Evolutionary conservation across 2,113 vertebrate genomes (phyloP).

Genomic region (Marcusenius ussheri): DNA sequence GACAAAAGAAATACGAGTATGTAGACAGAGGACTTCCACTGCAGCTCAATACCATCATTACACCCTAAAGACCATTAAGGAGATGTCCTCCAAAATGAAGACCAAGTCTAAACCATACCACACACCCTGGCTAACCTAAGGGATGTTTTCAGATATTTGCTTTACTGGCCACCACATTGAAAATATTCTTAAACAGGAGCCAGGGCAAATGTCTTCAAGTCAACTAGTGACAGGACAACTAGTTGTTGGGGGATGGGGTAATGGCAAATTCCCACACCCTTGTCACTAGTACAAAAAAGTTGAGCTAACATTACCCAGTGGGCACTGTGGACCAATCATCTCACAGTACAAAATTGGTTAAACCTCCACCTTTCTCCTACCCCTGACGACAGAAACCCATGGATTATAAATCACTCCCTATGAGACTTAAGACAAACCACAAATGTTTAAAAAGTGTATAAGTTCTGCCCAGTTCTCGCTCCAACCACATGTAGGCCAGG

Average conservation of each 20-base stretch:
- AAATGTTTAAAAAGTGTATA: background rate
- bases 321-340: background rate
- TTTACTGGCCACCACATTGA: background rate
- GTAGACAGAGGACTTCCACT: background rate
- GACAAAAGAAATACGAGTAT: background rate
- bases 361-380: background rate
- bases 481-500: background rate
- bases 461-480: background rate
- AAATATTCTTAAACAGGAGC: background rate
- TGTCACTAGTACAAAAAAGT: background rate
- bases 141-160: background rate
- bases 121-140: background rate
- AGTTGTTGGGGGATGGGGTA: background rate
- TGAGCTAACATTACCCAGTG: background rate
- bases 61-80: background rate
- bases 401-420: background rate
- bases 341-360: background rate
- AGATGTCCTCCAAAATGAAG: background rate
- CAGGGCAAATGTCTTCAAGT: background rate
- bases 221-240: background rate
- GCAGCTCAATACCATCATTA: background rate
- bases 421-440: background rate
- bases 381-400: background rate
- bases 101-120: background rate
- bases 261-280: background rate